Conservation (phyloP, 35 echinoderm and acorn worm species). For the Acanthaster planci region DNA sequence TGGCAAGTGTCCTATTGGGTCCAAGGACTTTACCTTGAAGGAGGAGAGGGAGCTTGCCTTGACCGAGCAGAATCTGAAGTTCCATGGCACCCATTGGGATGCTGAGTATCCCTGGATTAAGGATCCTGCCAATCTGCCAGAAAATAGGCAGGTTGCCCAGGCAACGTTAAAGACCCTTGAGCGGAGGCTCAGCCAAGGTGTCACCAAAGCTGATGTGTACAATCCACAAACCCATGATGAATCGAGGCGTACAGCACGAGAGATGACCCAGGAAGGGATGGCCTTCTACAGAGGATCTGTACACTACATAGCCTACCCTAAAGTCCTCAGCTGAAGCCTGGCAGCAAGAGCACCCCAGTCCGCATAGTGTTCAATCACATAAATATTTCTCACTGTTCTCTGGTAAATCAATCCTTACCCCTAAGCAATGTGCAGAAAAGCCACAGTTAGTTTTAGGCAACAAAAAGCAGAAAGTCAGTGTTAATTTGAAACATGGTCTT, state of each 20-base stretch:
- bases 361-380: slow-evolving; percentile 77
- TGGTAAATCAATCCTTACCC: no score
- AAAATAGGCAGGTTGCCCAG: slow-evolving; percentile 31
- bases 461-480: no score
- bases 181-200: slow-evolving; percentile 2
- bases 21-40: slow-evolving; percentile 45
- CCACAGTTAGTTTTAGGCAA: no score
- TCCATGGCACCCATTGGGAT: slow-evolving; percentile 29
- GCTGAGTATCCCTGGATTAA: slow-evolving; percentile 54
- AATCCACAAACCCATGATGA: slow-evolving; percentile 45
- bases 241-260: slow-evolving; percentile 37
- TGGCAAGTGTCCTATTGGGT: slow-evolving; percentile 38
- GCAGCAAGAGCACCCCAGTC: slow-evolving; percentile 69
- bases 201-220: slow-evolving; percentile 20
- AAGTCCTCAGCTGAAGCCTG: slow-evolving; percentile 54
- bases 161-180: slow-evolving; percentile 40
- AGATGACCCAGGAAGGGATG: not conserved
- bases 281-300: slow-evolving; percentile 54
- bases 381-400: no score
- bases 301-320: slow-evolving; percentile 68
- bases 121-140: slow-evolving; percentile 41
- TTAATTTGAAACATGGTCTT: no score
- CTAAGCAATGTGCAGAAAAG: no score
- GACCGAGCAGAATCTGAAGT: slow-evolving; percentile 33
- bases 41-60: slow-evolving; percentile 45